Base-by-base conservation (phyloP, 2,113 vertebrate species). In the Pipa parva region DNA sequence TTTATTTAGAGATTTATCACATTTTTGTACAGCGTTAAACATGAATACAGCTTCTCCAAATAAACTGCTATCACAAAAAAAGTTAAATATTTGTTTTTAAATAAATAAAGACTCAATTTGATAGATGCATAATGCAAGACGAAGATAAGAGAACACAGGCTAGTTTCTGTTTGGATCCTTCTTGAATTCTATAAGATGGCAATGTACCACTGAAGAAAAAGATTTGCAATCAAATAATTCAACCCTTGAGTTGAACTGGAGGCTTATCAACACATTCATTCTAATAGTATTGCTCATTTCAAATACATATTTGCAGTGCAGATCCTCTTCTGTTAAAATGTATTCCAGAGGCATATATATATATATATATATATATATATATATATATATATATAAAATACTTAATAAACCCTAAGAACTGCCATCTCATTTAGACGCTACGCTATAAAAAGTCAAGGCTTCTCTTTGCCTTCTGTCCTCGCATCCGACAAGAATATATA, bases 141-240 rank as follows among this genome's bases (percentile, higher is more conserved):
- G 26, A 24, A 42, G 57, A 70, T 70, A 59, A 68, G 33, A 52
- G 60, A 70, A 45, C 56, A 61, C 33, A 58, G 39, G 46, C 66
- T 26, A 61, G 54, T 61, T 70, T 61, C 18, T 61, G 18, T 61
- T 61, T 70, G 57, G 39, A 29, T 7, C 37, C 25, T 15, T 70
- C 22, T 29, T 26, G 49, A 70, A 70, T 70, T 70, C 66, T 36
- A 42, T 61, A 49, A 12, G 26, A 61, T 52, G 66, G 57, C 58
- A 70, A 59, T 61, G 25, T 54, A 33, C 66, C 50, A 61, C 49
- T 60, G 57, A 70, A 54, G 48, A 18, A 70, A 70, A 61, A 61
- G 66, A 61, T 70, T 61, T 70, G 66, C 57, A 57, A 70, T 70
- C 66, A 70, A 70, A 70, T 54, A 61, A 70, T 70, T 70, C 49